Percentiles rank a stretch among this genome's conserved stretches.
Evolutionary conservation across 2,797 vertebrate genomes (phyloP).

Genomic region (Lepilemur septentrionalis): DNA sequence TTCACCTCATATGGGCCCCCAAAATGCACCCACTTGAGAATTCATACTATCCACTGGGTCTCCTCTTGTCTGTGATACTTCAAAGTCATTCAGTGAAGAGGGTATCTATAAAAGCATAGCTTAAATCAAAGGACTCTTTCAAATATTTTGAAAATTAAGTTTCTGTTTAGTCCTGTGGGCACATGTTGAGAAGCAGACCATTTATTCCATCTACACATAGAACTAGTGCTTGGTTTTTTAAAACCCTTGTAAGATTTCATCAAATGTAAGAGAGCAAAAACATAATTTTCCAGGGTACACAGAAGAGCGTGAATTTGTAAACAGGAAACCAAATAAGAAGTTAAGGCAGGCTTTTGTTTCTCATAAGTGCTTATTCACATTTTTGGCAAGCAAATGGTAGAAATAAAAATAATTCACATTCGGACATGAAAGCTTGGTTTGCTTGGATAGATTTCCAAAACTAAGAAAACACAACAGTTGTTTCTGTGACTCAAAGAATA

Average conservation of each 20-base stretch:
- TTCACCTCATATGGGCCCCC: neutral
- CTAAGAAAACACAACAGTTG: constrained; percentile 36
- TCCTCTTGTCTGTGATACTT: neutral
- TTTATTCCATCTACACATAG: neutral
- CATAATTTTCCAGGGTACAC: neutral
- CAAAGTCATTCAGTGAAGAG: neutral
- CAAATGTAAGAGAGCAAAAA: neutral
- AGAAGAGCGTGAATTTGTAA: constrained; percentile 13
- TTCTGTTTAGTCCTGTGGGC: neutral
- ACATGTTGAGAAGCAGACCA: neutral
- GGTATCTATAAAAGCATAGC: neutral
- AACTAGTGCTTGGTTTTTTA: constrained; percentile 7
- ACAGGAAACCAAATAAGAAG: constrained; percentile 15
- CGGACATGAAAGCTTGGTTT: neutral
- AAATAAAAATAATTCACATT: constrained; percentile 23
- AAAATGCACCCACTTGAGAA: neutral
- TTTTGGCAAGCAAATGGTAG: constrained; percentile 33
- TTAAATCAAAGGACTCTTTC: constrained; percentile 13
- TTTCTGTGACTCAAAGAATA: neutral
- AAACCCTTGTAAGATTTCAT: neutral
- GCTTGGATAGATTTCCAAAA: neutral
- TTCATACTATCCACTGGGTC: neutral
- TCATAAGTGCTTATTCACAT: neutral
- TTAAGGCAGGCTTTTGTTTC: neutral
- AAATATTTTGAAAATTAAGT: neutral